Evolutionary conservation across 2,888 invertebrate genomes (phyloP), one percentile per base, ranked within the genome.

Genomic region (Eremobia ochroleuca): DNA sequence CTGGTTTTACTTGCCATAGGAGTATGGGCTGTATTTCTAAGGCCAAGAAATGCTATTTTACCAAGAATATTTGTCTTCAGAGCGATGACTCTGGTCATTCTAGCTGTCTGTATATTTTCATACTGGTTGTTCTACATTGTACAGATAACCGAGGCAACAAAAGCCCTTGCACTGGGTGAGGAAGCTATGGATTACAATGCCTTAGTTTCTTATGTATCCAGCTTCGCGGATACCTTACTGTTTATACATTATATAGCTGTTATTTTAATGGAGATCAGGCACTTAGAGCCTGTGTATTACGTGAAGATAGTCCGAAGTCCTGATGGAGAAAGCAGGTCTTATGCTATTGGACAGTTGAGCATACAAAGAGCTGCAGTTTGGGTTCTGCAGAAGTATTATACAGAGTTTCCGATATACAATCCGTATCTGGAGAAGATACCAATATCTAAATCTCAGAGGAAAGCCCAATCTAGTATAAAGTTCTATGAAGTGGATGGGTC

Each of bases 81-180:
- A 89, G 98, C 99, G 0, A 98, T 99, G 88, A 98, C 99, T n/a
- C 96, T 99, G 79, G 97, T 99, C 9, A 97, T 99, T 74, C 98
- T 99, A 58, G 98, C 99, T 61, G 98, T 99, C 25, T 98, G 99
- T 94, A 98, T 98, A 83, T 99, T 99, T 95, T 98, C 99, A 8
- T 99, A 99, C 96, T 99, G 99, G 99, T 97, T 99, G 31, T 99
- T 99, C 96, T 99, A 99, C 94, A 98, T 99, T 90, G 99, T 99
- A 71, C 99, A 99, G 95, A 97, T 98, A 74, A 98, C 98, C 0
- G 98, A 98, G 94, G 98, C 98, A 31, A 98, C 98, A 0, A 98
- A 98, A 94, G 98, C 98, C 74, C 97, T 98, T 13, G 98, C 98
- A 0, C 98, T 98, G 73, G 98, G 98, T 0, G 98, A 98, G 91